phyloP scores from a whole-genome alignment of 2,113 vertebrate species.

The Coturnix japonica region DNA sequence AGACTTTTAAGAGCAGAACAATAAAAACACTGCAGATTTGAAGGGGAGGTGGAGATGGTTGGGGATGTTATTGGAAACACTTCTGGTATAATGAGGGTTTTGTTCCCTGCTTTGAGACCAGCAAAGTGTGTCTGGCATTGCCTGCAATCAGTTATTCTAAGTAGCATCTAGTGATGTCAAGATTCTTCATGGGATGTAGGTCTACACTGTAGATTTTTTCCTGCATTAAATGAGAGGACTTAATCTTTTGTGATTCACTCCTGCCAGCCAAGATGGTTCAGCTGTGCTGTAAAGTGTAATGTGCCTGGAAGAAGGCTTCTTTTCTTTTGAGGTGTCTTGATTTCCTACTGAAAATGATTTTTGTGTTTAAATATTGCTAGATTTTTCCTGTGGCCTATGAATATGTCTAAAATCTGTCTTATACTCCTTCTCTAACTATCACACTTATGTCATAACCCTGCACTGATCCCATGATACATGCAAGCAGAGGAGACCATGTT shows the following conservation, averaged over 20 bases:
- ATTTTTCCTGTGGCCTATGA: background rate
- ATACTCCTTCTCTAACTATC: background rate
- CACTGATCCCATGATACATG: background rate
- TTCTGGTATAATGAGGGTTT: background rate
- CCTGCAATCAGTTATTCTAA: background rate
- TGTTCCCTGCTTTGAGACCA: too few relatives aligned
- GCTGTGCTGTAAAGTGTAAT: background rate
- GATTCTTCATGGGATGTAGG: background rate
- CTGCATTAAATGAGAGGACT: background rate
- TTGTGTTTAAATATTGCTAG: background rate
- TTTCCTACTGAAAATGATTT: background rate
- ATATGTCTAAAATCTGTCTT: background rate
- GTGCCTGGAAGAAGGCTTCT: background rate
- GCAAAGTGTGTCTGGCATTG: background rate
- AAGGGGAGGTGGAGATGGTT: background rate
- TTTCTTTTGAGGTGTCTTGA: background rate
- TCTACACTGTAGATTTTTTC: background rate
- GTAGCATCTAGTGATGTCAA: background rate
- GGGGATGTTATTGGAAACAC: background rate
- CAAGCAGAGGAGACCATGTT: fast-evolving
- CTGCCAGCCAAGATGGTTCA: background rate
- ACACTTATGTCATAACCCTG: background rate
- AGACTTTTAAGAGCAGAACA: background rate
- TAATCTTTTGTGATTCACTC: background rate
- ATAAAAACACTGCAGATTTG: background rate